Conservation (phyloP, 2,113 vertebrate species). For the Melanocharis versteri region DNA sequence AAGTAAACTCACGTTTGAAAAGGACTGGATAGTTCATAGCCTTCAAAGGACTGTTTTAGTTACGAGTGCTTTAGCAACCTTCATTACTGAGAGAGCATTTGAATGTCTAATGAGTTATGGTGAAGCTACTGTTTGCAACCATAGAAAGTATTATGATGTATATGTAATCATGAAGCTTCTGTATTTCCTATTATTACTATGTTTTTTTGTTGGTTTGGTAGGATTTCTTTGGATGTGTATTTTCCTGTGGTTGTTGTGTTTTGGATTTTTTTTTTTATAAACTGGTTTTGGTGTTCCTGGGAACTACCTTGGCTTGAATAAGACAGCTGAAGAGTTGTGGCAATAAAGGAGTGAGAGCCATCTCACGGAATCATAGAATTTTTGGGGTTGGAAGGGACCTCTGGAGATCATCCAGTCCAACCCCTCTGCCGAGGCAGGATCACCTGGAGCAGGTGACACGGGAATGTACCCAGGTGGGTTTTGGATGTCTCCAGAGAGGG, state of each 20-base stretch:
- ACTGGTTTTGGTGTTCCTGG: neutral
- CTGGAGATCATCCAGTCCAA: neutral
- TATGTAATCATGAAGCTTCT: neutral
- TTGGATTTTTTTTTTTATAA: neutral
- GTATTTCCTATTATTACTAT: neutral
- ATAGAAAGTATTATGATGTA: neutral
- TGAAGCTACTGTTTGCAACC: neutral
- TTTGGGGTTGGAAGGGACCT: neutral
- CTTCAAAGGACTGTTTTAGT: constrained; percentile 1
- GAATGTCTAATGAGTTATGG: neutral
- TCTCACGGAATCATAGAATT: neutral
- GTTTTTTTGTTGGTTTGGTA: neutral
- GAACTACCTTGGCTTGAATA: neutral
- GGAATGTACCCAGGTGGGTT: neutral
- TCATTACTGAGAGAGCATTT: neutral
- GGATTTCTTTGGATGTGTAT: neutral
- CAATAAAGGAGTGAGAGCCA: neutral
- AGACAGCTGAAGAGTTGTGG: neutral
- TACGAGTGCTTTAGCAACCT: neutral
- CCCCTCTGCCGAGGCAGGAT: neutral
- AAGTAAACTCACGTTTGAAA: neutral
- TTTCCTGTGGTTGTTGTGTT: neutral
- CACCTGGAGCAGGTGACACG: neutral
- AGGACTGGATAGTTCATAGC: neutral
- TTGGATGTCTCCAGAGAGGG: neutral